phyloP scores from a whole-genome alignment of 1,140 invertebrate species.

The Brachionus koreanus region DNA sequence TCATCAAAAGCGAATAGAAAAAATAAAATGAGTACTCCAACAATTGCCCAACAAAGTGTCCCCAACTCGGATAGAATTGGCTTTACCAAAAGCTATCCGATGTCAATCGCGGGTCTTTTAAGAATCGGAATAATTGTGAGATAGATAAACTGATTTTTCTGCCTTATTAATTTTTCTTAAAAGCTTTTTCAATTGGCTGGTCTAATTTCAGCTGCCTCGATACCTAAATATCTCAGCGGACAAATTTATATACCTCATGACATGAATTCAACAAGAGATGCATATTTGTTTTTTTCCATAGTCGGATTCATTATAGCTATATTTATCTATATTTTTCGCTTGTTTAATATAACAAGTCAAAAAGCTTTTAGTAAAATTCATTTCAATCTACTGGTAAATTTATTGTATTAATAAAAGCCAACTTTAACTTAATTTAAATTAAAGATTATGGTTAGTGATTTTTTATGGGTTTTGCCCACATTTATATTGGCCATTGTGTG shows the following conservation, averaged over 20 bases:
- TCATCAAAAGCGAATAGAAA: neutral
- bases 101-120: neutral
- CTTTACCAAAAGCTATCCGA: neutral
- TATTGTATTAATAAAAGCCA: neutral
- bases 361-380: slow-evolving; percentile 13
- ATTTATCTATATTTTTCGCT: neutral
- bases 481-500: slow-evolving; percentile 30
- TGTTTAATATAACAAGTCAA: neutral
- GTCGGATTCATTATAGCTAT: slow-evolving; percentile 19
- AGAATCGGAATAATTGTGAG: slow-evolving; percentile 5
- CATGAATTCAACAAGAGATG: slow-evolving; percentile 25
- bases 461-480: slow-evolving; percentile 19
- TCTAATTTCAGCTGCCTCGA: slow-evolving; percentile 22
- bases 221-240: slow-evolving; percentile 2
- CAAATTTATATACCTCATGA: slow-evolving; percentile 12
- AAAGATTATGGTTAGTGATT: slow-evolving; percentile 9
- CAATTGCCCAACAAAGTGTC: neutral
- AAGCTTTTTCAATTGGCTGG: slow-evolving; percentile 32
- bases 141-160: neutral
- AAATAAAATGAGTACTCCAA: neutral
- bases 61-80: neutral
- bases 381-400: slow-evolving; percentile 8
- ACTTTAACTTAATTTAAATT: neutral
- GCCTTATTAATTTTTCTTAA: neutral
- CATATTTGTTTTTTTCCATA: slow-evolving; percentile 36